These are phyloP conservation scores for Epinephelus coioides DNA, from an alignment of 2,797 vertebrate species.

Conservation along the genomic window DNA sequence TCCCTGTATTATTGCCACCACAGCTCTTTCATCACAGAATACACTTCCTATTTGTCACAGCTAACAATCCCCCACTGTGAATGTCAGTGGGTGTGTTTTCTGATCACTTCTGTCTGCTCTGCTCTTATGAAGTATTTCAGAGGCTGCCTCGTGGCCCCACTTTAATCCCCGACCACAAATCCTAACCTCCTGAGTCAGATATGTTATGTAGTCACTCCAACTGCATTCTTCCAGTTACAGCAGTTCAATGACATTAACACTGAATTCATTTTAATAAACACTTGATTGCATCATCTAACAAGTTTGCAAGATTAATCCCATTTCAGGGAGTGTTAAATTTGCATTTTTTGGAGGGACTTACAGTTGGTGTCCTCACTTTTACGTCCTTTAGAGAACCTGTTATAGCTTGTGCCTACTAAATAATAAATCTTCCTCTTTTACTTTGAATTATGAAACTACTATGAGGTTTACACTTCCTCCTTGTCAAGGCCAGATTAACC, in stretches of 20 bases:
- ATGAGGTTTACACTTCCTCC: neutral
- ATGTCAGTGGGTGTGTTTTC: neutral
- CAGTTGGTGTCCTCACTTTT: neutral
- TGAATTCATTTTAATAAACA: neutral
- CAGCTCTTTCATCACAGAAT: conserved; percentile 15
- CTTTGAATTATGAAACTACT: neutral
- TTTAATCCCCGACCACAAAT: neutral
- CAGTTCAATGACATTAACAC: neutral
- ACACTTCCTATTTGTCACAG: conserved; percentile 22
- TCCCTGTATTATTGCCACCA: neutral
- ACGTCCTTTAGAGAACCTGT: neutral
- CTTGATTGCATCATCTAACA: neutral
- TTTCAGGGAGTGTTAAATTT: neutral
- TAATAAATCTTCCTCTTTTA: neutral
- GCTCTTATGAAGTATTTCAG: neutral
- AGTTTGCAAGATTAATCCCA: neutral
- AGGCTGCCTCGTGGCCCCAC: neutral
- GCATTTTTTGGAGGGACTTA: neutral
- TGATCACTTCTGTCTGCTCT: neutral
- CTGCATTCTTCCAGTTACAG: neutral
- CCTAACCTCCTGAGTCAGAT: neutral
- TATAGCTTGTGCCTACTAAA: too few relatives aligned
- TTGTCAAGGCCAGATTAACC: neutral
- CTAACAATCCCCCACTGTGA: neutral
- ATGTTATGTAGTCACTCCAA: too few relatives aligned